Evolutionary conservation across 2,113 vertebrate species (phyloP).

Genomic region (Trichechus manatus): DNA sequence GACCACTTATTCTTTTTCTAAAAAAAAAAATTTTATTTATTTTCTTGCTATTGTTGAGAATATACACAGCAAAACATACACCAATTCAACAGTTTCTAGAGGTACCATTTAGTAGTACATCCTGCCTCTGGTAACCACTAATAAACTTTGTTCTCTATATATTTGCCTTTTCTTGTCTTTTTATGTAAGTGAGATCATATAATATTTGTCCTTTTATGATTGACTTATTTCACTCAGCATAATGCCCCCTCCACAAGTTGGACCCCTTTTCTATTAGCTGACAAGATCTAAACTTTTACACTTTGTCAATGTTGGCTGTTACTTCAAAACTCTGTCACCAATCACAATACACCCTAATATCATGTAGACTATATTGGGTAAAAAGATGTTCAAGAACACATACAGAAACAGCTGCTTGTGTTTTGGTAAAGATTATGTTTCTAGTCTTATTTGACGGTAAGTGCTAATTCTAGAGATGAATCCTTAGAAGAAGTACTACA

Average conservation of each 20-base stretch:
- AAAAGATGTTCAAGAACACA: neutral
- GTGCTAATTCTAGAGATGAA: slow-evolving; percentile 36
- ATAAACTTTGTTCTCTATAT: neutral
- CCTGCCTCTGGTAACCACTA: neutral
- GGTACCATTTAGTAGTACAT: neutral
- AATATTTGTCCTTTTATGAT: neutral
- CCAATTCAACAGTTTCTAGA: neutral
- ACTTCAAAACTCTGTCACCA: slow-evolving; percentile 20
- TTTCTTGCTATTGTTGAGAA: too few species aligned
- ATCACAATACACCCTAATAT: neutral
- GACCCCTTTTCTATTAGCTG: slow-evolving; percentile 23
- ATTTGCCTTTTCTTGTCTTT: neutral
- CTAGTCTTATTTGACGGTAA: neutral
- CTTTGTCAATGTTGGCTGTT: neutral
- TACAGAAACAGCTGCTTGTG: neutral
- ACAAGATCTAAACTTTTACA: slow-evolving; percentile 10
- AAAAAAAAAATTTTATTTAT: too few species aligned
- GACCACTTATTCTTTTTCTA: neutral
- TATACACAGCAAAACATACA: too few species aligned
- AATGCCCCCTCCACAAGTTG: neutral
- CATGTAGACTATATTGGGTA: neutral
- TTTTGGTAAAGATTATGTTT: slow-evolving; percentile 11
- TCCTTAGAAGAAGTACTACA: slow-evolving; percentile 17
- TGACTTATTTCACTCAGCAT: neutral
- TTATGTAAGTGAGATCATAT: neutral